phyloP scores from a whole-genome alignment of 1,140 invertebrate species.

The Drosophila biarmipes region DNA sequence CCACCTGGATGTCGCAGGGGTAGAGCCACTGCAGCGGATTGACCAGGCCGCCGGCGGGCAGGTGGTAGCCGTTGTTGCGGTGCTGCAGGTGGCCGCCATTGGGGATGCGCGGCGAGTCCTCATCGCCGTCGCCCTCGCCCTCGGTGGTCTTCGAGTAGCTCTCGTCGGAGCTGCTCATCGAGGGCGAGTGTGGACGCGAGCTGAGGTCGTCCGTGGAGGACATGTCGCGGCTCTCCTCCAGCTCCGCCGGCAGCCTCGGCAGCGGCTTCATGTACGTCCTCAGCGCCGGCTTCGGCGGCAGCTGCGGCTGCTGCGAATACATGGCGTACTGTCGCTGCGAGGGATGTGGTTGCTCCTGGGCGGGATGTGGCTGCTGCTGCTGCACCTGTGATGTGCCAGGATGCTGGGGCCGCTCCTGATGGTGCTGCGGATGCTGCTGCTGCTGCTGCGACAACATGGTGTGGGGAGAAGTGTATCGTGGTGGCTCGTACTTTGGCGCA shows the following conservation, averaged over 20 bases:
- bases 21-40: conserved; percentile 86
- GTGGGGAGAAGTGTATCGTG: conserved; percentile 85
- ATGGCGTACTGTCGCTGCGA: conserved; percentile 76
- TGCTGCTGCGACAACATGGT: conserved; percentile 85
- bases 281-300: conserved; percentile 46
- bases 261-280: conserved; percentile 85
- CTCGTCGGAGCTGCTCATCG: conserved; percentile 92
- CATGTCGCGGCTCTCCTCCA: conserved; percentile 83
- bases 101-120: conserved; percentile 80
- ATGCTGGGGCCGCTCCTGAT: conserved; percentile 30
- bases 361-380: conserved; percentile 52
- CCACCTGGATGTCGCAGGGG: conserved; percentile 87
- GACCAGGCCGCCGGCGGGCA: conserved; percentile 37
- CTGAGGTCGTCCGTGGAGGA: conserved; percentile 92
- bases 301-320: conserved; percentile 80
- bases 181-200: conserved; percentile 91
- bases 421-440: conserved; percentile 59
- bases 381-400: conserved; percentile 53
- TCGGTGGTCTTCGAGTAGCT: conserved; percentile 91
- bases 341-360: conserved; percentile 42
- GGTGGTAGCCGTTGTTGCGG: conserved; percentile 38
- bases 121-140: conserved; percentile 71
- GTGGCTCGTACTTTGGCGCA: conserved; percentile 84
- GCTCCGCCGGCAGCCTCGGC: conserved; percentile 85
- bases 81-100: conserved; percentile 60